Evolutionary conservation across 2,797 vertebrate species (phyloP).

Genomic region (Columba guinea): DNA sequence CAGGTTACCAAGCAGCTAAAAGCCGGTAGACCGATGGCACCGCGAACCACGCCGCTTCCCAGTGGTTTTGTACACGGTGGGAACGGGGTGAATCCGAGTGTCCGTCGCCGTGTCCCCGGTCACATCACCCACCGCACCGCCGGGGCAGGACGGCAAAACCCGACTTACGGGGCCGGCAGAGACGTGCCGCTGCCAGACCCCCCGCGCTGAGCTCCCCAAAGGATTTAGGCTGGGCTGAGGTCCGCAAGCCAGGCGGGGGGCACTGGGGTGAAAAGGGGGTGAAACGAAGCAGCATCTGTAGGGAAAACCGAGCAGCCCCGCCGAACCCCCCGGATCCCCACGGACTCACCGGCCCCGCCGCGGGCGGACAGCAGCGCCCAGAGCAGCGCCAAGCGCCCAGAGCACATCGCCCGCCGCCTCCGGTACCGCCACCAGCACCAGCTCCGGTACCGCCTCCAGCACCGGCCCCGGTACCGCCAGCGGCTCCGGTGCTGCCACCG

Average conservation of each 20-base stretch:
- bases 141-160: background rate
- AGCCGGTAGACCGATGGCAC: background rate
- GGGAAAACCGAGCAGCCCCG: background rate
- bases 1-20: background rate
- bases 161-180: too few species aligned
- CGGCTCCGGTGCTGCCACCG: background rate
- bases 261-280: background rate
- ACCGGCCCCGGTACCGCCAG: background rate
- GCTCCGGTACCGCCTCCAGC: background rate
- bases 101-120: rapidly evolving
- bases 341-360: slow-evolving; percentile 46
- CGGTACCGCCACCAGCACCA: background rate
- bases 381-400: background rate
- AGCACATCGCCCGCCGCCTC: background rate
- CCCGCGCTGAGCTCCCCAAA: background rate
- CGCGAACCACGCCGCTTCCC: rapidly evolving
- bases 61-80: background rate
- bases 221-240: background rate
- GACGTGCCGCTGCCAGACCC: background rate
- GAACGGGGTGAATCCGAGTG: background rate
- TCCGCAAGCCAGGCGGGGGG: background rate
- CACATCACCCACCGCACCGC: background rate
- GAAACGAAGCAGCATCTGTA: background rate
- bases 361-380: slow-evolving; percentile 19
- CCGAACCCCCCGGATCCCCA: background rate